Evolutionary conservation across 2,113 vertebrate genomes (phyloP).

Genomic region (Microtus richardsoni): DNA sequence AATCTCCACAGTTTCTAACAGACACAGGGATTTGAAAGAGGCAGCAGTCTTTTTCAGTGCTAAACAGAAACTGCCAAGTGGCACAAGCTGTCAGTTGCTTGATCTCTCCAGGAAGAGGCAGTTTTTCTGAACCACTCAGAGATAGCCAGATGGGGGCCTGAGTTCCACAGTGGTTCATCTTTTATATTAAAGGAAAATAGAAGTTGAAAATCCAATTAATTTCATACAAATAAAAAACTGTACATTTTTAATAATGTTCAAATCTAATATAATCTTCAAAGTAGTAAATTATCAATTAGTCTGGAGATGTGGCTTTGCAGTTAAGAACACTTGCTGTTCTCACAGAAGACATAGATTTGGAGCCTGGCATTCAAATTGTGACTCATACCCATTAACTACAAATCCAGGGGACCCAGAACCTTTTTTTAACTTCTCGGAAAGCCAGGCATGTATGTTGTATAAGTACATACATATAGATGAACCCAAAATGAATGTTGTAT

Average conservation of each 20-base stretch:
- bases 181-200: slow-evolving; percentile 61
- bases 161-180: slow-evolving; percentile 95
- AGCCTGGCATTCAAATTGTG: not conserved
- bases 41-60: slow-evolving; percentile 91
- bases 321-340: not conserved
- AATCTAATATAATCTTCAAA: not conserved
- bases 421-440: not conserved
- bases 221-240: not conserved
- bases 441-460: not conserved
- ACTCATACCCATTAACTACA: not conserved
- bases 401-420: not conserved
- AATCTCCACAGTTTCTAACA: slow-evolving; percentile 93
- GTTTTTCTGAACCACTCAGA: slow-evolving; percentile 88
- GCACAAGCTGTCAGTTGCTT: slow-evolving; percentile 92
- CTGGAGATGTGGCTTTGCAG: too few relatives aligned
- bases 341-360: too few relatives aligned
- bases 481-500: not conserved
- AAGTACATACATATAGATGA: not conserved
- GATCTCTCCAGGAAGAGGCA: slow-evolving; percentile 89
- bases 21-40: slow-evolving; percentile 93
- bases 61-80: slow-evolving; percentile 92
- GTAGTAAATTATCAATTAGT: not conserved
- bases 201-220: slow-evolving; percentile 35
- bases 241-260: not conserved
- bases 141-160: slow-evolving; percentile 95